Conservation (phyloP, 2,113 vertebrate species). For the Gymnobelideus leadbeateri region DNA sequence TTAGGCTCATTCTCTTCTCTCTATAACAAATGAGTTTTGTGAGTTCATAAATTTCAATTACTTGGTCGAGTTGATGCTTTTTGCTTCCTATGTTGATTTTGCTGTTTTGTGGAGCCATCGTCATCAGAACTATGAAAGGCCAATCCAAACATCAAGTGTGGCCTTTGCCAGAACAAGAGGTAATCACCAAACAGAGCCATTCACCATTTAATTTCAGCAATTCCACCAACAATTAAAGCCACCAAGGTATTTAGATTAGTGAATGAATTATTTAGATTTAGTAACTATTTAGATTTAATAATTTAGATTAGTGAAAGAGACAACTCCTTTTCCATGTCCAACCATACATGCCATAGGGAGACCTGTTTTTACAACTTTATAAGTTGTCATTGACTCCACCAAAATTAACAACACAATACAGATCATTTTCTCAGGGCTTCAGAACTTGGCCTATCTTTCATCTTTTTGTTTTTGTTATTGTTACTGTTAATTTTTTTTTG, state of each 20-base stretch:
- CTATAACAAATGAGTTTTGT: constrained; percentile 65
- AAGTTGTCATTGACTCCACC: not conserved
- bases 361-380: not conserved
- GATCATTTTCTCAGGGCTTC: not conserved
- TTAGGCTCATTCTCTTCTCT: constrained; percentile 6
- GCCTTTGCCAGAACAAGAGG: not conserved
- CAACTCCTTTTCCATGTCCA: not conserved
- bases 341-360: not conserved
- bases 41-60: constrained; percentile 64
- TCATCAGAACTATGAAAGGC: not conserved
- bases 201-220: not conserved
- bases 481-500: not conserved
- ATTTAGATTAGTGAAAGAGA: not conserved
- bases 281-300: too few relatives aligned
- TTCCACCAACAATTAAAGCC: not conserved
- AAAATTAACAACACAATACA: not conserved
- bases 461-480: not conserved
- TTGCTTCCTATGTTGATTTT: not conserved
- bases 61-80: constrained; percentile 67
- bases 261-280: too few relatives aligned
- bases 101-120: not conserved
- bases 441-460: not conserved
- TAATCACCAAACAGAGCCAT: not conserved
- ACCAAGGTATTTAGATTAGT: not conserved
- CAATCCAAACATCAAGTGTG: not conserved